A percentile compares a stretch with the other conserved stretches of the same genome.
Conservation (phyloP, 1,140 invertebrate genomes). For the Acromyrmex charruanus region DNA sequence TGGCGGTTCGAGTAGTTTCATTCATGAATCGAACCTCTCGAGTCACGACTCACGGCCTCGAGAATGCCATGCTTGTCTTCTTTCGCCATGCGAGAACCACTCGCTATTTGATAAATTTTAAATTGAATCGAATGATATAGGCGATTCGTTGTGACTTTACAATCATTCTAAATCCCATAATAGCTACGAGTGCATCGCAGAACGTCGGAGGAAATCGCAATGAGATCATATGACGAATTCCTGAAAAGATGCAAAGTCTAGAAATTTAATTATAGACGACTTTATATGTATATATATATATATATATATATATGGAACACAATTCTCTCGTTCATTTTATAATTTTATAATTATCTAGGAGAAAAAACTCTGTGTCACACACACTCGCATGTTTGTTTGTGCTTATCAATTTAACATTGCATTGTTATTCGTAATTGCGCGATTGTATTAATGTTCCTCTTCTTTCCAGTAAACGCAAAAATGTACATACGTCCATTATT, state of each 20-base stretch:
- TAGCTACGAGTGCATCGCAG: not conserved
- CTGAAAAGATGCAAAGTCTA: not conserved
- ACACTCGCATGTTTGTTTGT: not conserved
- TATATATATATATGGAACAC: not conserved
- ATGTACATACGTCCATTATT: not conserved
- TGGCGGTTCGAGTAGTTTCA: conserved; percentile 3
- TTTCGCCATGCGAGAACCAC: not conserved
- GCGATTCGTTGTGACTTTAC: not conserved
- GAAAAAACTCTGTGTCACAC: not conserved
- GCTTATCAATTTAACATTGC: not conserved
- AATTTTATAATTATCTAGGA: not conserved
- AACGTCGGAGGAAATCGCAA: not conserved
- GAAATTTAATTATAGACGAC: not conserved
- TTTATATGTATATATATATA: no score
- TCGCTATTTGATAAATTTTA: not conserved
- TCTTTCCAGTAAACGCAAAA: not conserved
- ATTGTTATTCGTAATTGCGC: not conserved
- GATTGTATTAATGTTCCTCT: not conserved
- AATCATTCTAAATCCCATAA: not conserved
- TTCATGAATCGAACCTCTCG: conserved; percentile 24
- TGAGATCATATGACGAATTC: not conserved
- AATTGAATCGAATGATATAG: not conserved
- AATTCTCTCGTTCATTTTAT: not conserved
- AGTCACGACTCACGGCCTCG: not conserved
- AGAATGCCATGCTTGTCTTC: not conserved